Percentiles rank a stretch among this genome's conserved stretches.
Conservation (phyloP, 2,888 invertebrate species). For the Apoda limacodes region DNA sequence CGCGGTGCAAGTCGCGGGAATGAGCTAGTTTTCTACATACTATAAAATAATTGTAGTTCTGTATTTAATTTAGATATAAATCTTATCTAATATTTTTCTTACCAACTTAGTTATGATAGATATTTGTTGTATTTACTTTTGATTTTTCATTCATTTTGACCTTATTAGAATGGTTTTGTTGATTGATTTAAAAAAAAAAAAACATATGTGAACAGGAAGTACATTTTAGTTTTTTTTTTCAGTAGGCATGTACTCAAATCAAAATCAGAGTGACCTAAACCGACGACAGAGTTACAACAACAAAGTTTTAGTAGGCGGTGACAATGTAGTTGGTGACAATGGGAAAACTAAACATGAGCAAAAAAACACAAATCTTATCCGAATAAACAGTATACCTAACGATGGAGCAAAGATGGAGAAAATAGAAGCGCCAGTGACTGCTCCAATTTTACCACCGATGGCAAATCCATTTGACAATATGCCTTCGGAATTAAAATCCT, state of each 20-base stretch:
- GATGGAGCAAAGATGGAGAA: neutral
- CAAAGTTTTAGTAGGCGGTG: conserved; percentile 54
- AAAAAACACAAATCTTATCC: conserved; percentile 30
- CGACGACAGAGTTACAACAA: conserved; percentile 51
- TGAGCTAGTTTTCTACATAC: no score
- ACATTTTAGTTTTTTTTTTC: conserved; percentile 20
- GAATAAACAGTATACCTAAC: conserved; percentile 28
- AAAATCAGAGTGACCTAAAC: conserved; percentile 67
- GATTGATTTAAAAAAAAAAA: neutral
- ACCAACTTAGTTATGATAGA: no score
- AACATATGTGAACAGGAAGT: conserved; percentile 1
- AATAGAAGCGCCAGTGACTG: conserved; percentile 5
- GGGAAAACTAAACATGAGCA: conserved; percentile 33
- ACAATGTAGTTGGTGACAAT: conserved; percentile 44
- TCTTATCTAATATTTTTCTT: no score
- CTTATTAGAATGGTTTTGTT: neutral
- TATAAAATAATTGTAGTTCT: no score
- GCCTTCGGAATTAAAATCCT: conserved; percentile 36
- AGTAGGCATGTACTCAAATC: conserved; percentile 43
- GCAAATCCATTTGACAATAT: conserved; percentile 49
- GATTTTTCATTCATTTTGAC: conserved; percentile 2
- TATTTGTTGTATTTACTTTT: neutral
- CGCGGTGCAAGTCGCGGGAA: no score
- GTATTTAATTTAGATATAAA: no score
- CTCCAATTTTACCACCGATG: conserved; percentile 35